A percentile compares a stretch with the other conserved stretches of the same genome.
These are phyloP conservation scores for Rhodinocichla rosea DNA, from an alignment of 2,113 vertebrate genomes.

Conservation along the genomic window DNA sequence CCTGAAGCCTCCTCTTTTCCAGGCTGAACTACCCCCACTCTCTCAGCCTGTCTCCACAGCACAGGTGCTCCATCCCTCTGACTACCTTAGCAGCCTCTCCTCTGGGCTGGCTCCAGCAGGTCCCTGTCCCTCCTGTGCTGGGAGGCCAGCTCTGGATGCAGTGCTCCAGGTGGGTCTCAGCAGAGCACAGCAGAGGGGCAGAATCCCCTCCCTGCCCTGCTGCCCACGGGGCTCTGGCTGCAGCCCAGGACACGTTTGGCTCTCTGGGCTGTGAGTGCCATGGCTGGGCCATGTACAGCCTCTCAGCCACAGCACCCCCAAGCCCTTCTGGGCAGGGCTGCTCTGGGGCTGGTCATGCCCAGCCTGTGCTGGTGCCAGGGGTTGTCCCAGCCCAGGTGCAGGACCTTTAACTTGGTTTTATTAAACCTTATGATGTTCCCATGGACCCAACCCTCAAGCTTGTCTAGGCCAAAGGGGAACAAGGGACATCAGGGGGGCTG, in stretches of 20 bases:
- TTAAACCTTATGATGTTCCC: neutral
- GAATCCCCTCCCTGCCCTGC: neutral
- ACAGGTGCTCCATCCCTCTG: neutral
- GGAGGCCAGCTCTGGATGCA: neutral
- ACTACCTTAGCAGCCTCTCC: neutral
- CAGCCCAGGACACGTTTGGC: neutral
- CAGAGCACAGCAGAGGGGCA: neutral
- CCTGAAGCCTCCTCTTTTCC: neutral
- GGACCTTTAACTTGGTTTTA: neutral
- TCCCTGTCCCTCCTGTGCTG: neutral
- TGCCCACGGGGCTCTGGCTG: neutral
- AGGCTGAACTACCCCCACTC: accelerated
- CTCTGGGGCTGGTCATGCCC: neutral
- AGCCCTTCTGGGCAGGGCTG: neutral
- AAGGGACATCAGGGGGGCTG: neutral
- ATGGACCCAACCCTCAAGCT: neutral
- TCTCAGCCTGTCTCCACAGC: neutral
- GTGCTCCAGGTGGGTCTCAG: neutral
- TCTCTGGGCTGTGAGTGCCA: neutral
- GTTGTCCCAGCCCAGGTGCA: accelerated
- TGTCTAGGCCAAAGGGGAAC: neutral
- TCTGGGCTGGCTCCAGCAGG: accelerated
- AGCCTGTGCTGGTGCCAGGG: neutral
- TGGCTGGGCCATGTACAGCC: neutral
- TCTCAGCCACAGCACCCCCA: neutral